Conservation (phyloP, 2,797 vertebrate species). For the Sylvia borin region DNA sequence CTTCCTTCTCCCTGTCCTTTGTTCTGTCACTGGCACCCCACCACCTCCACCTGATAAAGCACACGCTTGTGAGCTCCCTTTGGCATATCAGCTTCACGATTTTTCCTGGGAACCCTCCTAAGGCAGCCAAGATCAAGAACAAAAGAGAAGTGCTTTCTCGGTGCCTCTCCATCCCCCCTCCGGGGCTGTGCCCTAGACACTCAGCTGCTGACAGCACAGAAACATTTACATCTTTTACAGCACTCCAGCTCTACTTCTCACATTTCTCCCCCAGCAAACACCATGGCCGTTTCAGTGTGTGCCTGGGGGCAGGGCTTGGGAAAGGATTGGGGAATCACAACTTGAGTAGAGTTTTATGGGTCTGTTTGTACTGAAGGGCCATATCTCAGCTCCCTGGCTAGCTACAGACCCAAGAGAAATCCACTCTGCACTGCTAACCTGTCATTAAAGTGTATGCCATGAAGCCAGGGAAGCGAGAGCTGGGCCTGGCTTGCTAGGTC, state of each 20-base stretch:
- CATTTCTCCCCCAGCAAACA: slow-evolving; percentile 44
- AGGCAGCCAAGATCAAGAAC: slow-evolving; percentile 82
- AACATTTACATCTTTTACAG: slow-evolving; percentile 91
- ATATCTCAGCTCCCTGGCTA: background rate
- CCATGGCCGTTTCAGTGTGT: background rate
- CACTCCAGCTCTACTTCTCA: slow-evolving; percentile 52
- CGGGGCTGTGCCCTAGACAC: slow-evolving; percentile 81
- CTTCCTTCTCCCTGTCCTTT: slow-evolving; percentile 8
- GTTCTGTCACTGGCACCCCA: slow-evolving; percentile 31
- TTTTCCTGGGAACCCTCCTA: slow-evolving; percentile 67
- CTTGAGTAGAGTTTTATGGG: slow-evolving; percentile 77
- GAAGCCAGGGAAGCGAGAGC: background rate
- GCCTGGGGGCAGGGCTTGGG: slow-evolving; percentile 1
- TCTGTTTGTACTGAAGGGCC: slow-evolving; percentile 67
- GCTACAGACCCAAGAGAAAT: slow-evolving; percentile 14
- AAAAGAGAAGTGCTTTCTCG: slow-evolving; percentile 70
- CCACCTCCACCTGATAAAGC: slow-evolving; percentile 30
- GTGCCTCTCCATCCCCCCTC: slow-evolving; percentile 52
- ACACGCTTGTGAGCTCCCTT: slow-evolving; percentile 69
- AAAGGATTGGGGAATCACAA: background rate
- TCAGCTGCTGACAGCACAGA: slow-evolving; percentile 77
- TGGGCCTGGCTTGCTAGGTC: background rate
- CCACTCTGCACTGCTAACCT: background rate
- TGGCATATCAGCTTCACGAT: slow-evolving; percentile 70
- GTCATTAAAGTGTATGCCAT: background rate